Base-by-base conservation (phyloP, 2,113 vertebrate genomes). In the Zingel zingel region DNA sequence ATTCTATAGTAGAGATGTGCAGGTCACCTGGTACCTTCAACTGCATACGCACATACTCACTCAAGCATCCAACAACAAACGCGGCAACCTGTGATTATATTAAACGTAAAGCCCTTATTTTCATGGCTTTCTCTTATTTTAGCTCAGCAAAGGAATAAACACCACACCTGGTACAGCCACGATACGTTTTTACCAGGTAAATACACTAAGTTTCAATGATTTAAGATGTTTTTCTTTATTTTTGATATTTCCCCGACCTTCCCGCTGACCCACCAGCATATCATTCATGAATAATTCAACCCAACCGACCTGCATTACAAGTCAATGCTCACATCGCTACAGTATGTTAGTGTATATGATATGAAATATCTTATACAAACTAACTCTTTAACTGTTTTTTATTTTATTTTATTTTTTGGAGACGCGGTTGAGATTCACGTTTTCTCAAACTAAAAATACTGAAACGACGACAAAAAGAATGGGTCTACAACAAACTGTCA, bases 151-250 rank as follows among this genome's bases (percentile, higher is more conserved):
- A 11, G 33, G 19, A 62, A 4, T 11, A 5, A 21, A 39, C 14
- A 2, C 5, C 30, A 4, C 30, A 5, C 0, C n/a, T 11, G 6
- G 9, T 2, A 11, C 12, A 16, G 43, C 3, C 18, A 11, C 57
- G 1, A 12, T 18, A 13, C 0, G 3, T 13, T 27, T 58, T 58
- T 16, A 0, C 21, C 15, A 45, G 12, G 48, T 10, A 39, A 51
- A 6, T 48, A 6, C n/a, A 2, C 27, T 13, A 45, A 23, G 2
- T 59, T 25, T 18, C 3, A 53, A 11, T 4, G 0, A 19, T 30
- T 25, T 18, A 33, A 4, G 25, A 23, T 53, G 13, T 23, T 71
- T 51, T 75, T 53, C 4, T 80, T 61, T 39, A 39, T 39, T 50
- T 65, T 57, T 54, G 16, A 21, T 16, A 48, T 21, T 12, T 62